Evolutionary conservation across 2,797 vertebrate genomes (phyloP).

Genomic region (Huso huso): DNA sequence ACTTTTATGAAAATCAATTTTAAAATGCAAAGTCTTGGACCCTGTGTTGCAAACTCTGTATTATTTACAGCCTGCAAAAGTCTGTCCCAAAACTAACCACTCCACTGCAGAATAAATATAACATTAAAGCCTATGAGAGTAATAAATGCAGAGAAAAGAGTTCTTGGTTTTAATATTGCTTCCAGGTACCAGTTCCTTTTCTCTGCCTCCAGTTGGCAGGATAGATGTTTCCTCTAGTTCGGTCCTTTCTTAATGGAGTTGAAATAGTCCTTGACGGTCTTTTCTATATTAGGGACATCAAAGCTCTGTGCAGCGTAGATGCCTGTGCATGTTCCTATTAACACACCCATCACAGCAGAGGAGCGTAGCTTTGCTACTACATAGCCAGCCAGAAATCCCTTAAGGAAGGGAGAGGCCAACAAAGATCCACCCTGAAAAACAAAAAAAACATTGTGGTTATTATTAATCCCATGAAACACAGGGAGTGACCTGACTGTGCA

Average conservation of each 20-base stretch:
- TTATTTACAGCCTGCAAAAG: neutral
- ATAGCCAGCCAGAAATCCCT: constrained; percentile 88
- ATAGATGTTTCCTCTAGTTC: constrained; percentile 45
- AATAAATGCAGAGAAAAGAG: too few species aligned
- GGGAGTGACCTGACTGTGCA: too few species aligned
- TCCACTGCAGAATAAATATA: constrained; percentile 18
- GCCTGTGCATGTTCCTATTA: constrained; percentile 80
- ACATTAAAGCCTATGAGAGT: too few species aligned
- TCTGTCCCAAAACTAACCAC: constrained; percentile 18
- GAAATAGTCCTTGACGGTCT: constrained; percentile 74
- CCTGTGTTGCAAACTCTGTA: neutral
- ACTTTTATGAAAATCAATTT: neutral
- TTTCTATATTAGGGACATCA: constrained; percentile 77
- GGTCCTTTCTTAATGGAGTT: constrained; percentile 69
- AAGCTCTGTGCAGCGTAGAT: constrained; percentile 82
- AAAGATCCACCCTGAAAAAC: constrained; percentile 67
- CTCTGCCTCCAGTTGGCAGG: too few species aligned
- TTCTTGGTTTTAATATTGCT: too few species aligned
- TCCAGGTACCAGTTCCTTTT: too few species aligned
- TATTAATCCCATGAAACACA: too few species aligned
- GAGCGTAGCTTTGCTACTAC: constrained; percentile 84
- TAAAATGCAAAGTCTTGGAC: neutral
- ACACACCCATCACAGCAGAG: constrained; percentile 79
- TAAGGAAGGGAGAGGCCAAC: constrained; percentile 82
- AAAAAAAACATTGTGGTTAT: neutral